A percentile compares a stretch with the other conserved stretches of the same genome.
These are phyloP conservation scores for Sebastiscus albofasciatus DNA, from an alignment of 2,797 vertebrate genomes.

Conservation along the genomic window DNA sequence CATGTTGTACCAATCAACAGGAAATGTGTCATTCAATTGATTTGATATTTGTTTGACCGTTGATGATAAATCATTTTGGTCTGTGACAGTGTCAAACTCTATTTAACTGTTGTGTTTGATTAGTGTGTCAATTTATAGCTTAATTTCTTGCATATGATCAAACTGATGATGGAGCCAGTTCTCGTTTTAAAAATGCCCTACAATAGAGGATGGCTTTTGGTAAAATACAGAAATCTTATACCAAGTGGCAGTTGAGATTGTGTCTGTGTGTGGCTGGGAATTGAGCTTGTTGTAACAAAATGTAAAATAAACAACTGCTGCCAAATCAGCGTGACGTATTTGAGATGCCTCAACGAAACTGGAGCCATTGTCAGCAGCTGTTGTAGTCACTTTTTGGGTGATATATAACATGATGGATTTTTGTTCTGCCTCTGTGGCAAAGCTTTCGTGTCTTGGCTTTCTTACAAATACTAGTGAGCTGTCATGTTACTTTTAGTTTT, in stretches of 20 bases:
- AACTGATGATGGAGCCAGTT: not conserved
- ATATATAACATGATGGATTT: conserved; percentile 40
- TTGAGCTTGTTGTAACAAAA: not conserved
- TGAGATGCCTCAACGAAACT: conserved; percentile 34
- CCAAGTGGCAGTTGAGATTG: not conserved
- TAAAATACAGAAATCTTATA: not conserved
- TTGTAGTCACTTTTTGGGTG: conserved; percentile 47
- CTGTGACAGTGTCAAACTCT: not conserved
- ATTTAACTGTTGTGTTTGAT: not conserved
- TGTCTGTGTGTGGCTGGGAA: not conserved
- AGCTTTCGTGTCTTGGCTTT: conserved; percentile 29
- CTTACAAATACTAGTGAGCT: conserved; percentile 11
- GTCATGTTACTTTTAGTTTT: conserved; percentile 20
- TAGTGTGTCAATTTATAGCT: not conserved
- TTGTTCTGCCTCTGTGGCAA: conserved; percentile 40
- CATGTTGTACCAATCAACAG: no score
- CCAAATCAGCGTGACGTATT: conserved; percentile 18
- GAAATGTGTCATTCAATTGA: no score
- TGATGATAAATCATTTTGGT: not conserved
- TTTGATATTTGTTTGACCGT: no score
- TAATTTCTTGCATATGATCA: not conserved
- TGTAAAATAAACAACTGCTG: conserved; percentile 34
- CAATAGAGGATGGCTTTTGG: not conserved
- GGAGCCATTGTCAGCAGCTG: conserved; percentile 54
- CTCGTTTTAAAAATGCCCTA: not conserved